Evolutionary conservation across 1,140 invertebrate species (phyloP), one percentile per base, ranked within the genome.

Genomic region (Rhysida immarginata): DNA sequence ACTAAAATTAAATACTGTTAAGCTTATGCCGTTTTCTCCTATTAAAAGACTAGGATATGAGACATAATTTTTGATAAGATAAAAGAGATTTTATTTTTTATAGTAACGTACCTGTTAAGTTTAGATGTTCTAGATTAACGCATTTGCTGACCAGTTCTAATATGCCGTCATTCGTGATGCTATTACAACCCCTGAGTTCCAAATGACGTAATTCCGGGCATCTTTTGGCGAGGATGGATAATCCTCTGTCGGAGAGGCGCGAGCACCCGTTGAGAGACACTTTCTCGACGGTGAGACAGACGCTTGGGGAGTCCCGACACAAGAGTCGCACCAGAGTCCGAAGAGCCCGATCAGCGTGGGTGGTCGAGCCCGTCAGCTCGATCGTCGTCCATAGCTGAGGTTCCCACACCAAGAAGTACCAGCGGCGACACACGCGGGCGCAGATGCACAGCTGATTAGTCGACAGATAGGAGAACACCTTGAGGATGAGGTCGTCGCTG

Each of bases 401-500:
- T 14, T 83, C 80, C 87, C 87, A 90, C 16, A 82, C 84, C 21
- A 92, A 76, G 44, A 81, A 74, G 67, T 87, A 85, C 74, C 90
- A 90, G 35, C 72, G 64, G 24, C 84, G 71, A 63, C 86, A 92
- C 0, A 92, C 88, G 13, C 85, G 76, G 0, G 87, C 82, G 66
- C 85, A 78, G 20, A 78, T 76, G 62, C 85, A 87, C 27, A 91
- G 68, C 57, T 90, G 84, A 55, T 81, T 80, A 45, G 83, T 85
- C 59, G 81, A 75, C n/a, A 89, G 71, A 75, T 80, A 82, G 27
- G 77, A 77, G 57, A 89, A 84, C 49, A 90, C 81, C 49, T 70
- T 68, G 51, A 78, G 63, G 25, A 79, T 66, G 13, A 77, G 64
- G 21, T 76, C 75, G 64, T 80, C 78, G 14, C 74, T 68, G 1